phyloP scores from a whole-genome alignment of 1,140 invertebrate species.

The Arctopsyche grandis region DNA sequence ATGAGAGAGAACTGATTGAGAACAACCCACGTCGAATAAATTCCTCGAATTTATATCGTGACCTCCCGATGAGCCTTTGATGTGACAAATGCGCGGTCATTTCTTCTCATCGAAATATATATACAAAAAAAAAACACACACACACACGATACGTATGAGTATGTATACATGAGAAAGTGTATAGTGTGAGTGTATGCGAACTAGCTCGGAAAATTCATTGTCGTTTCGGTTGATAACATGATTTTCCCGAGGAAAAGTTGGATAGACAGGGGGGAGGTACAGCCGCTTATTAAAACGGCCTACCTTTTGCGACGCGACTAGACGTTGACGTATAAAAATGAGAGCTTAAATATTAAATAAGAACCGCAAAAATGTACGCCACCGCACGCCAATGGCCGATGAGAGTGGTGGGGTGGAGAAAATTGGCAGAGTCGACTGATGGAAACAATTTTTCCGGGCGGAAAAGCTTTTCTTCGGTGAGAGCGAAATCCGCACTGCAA shows the following conservation, averaged over 20 bases:
- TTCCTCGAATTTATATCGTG: conserved; percentile 20
- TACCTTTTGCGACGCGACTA: neutral
- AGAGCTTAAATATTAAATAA: conserved; percentile 42
- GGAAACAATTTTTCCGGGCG: conserved; percentile 38
- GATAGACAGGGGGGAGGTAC: neutral
- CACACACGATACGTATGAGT: neutral
- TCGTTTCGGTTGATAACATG: conserved; percentile 11
- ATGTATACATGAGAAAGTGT: neutral
- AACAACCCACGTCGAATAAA: conserved; percentile 32
- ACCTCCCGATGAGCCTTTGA: conserved; percentile 30
- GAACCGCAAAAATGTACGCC: conserved; percentile 14
- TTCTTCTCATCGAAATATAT: conserved; percentile 20
- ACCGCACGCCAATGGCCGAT: neutral
- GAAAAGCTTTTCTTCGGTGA: conserved; percentile 24
- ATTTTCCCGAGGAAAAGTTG: conserved; percentile 6
- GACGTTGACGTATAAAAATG: conserved; percentile 41
- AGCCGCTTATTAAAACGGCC: conserved; percentile 32
- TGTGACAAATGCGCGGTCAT: conserved; percentile 28
- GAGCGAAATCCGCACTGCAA: conserved; percentile 28
- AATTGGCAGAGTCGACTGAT: conserved; percentile 47
- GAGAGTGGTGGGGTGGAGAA: conserved; percentile 27
- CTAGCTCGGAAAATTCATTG: conserved; percentile 25
- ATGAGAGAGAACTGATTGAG: conserved; percentile 3
- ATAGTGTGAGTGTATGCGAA: neutral
- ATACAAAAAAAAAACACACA: neutral